Base-by-base conservation (phyloP, 2,797 vertebrate genomes). In the Typhlichthys subterraneus region DNA sequence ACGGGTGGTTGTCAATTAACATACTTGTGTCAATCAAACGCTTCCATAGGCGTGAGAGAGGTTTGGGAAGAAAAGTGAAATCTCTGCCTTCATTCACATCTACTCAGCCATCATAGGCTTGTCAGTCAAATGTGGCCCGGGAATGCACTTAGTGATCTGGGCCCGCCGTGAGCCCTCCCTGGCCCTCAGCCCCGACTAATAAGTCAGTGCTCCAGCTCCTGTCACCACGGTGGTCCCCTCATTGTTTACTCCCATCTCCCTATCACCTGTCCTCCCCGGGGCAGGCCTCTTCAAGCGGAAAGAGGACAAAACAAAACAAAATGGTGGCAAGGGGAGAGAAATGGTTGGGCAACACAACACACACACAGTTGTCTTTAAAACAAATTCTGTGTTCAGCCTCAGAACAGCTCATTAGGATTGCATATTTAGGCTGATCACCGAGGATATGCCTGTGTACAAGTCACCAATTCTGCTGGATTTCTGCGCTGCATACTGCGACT, bases 171-270 rank as follows among this genome's bases (percentile, higher is more conserved):
- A 13, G 29, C 65, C 59, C 61, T 55, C 66, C 23, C 23, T 15
- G 45, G 64, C 42, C 60, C 57, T 49, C 60, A 63, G 75, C 64
- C 77, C 59, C 60, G 31, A 50, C 67, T 81, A 75, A 77, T 82
- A 76, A 67, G 71, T 55, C 10, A 11, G 75, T 68, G 51, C 60
- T 49, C n/a, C 15, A 23, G 15, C 29, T 19, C 13, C 64, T 55
- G 45, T 74, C 75, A 81, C 61, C 83, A 42, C 5, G 81, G 82
- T 91, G 84, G 87, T 88, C 82, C 76, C 69, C 61, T 65, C 87
- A 29, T 87, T 88, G 75, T 88, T 59, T 53, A 75, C 53, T 79
- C 23, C 72, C 74, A 81, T 80, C 53, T 79, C 53, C 53, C 76
- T 48, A 8, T 82, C 67, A 29, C 58, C 53, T 73, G 61, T 48